Base-by-base conservation (phyloP, 2,888 invertebrate species). In the Troides helena region DNA sequence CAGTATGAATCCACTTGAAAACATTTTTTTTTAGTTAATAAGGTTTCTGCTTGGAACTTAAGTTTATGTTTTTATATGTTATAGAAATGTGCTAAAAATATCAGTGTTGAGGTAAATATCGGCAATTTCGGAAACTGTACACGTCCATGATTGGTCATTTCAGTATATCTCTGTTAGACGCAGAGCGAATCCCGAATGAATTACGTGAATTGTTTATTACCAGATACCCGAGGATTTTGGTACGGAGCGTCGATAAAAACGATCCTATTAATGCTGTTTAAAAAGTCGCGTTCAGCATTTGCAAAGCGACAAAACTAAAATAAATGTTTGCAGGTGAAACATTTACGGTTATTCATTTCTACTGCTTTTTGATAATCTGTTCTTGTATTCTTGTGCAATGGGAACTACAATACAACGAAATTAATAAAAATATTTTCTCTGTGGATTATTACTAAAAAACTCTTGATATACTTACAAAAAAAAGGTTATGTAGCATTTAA, bases 61-160 rank as follows among this genome's bases (percentile, higher is more conserved):
- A 2, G 14, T 50, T 1, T 50, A 50, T 14, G 5, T 50, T 50
- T 50, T 50, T 50, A 23, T 21, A 21, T 57, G 21, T 57, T 57
- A 57, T 18, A 57, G n/a, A 57, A 57, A 57, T 57, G n/a, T 57
- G 21, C 21, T 57, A 18, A 57, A 61, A 67, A 76, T 71, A 72
- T 65, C 74, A 71, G 70, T 71, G 74, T 72, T 67, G 79, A 81
- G 81, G 84, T 84, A 84, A 86, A 85, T 81, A 84, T 79, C 74
- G 73, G 74, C 50, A 25, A 79, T 81, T 88, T 83, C 75, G 81
- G 73, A 89, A 76, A 78, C 86, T 21, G 73, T 72, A 80, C 92
- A 91, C 91, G 92, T 90, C 77, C 83, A 77, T 86, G 88, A 91
- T 90, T 90, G 90, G 90, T 90, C 89, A 91, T 90, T 90, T 89